phyloP scores from a whole-genome alignment of 2,888 invertebrate genomes.

The Sesia bembeciformis region DNA sequence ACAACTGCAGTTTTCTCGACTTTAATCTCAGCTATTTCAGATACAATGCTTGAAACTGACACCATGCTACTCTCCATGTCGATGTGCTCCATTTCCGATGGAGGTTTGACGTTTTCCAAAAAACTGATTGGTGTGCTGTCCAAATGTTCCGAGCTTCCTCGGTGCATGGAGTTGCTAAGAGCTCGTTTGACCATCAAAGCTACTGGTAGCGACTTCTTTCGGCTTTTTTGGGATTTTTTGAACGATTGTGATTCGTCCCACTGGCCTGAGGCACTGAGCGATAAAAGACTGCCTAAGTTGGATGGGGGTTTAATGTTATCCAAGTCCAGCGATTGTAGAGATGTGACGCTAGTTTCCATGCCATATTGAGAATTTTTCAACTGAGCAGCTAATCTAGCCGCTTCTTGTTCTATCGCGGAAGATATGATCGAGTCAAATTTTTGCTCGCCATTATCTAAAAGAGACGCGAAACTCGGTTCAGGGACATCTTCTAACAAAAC shows the following conservation, averaged over 20 bases:
- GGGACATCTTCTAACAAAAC: conserved; percentile 32
- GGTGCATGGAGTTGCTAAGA: conserved; percentile 70
- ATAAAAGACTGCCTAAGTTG: conserved; percentile 80
- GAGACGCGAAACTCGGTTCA: conserved; percentile 48
- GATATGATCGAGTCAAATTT: conserved; percentile 78
- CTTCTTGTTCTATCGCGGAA: conserved; percentile 84
- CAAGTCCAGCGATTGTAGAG: conserved; percentile 77
- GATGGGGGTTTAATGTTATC: conserved; percentile 86
- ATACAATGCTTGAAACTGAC: conserved; percentile 88
- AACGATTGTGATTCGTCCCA: conserved; percentile 57
- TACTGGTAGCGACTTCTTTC: conserved; percentile 82
- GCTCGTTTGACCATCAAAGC: conserved; percentile 83
- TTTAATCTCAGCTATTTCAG: conserved; percentile 80
- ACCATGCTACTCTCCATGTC: conserved; percentile 89
- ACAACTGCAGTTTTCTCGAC: conserved; percentile 53
- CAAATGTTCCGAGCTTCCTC: conserved; percentile 77
- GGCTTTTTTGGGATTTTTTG: conserved; percentile 53
- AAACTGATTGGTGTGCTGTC: conserved; percentile 77
- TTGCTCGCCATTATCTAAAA: conserved; percentile 66
- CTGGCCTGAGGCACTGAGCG: conserved; percentile 65
- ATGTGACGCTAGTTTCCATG: conserved; percentile 76
- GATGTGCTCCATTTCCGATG: conserved; percentile 84
- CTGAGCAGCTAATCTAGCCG: conserved; percentile 76
- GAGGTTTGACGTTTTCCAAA: conserved; percentile 87
- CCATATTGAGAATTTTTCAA: conserved; percentile 37